Conservation (phyloP, 2,888 invertebrate genomes). For the Orgyia antiqua region DNA sequence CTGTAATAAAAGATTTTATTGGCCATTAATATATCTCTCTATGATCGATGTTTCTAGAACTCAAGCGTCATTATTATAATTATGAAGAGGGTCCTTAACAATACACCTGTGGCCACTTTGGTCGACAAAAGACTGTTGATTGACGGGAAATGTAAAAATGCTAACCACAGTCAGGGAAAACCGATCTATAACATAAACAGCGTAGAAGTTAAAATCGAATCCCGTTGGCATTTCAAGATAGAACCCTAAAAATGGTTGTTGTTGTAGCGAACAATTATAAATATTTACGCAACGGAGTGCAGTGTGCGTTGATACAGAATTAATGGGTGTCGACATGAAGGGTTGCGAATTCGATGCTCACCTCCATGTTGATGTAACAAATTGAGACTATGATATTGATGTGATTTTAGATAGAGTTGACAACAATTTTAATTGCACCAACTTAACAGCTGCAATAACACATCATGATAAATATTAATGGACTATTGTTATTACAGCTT, state of each 20-base stretch:
- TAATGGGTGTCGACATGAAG: constrained; percentile 51
- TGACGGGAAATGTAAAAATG: constrained; percentile 30
- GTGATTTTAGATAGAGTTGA: constrained; percentile 16
- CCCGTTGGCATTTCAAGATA: too few species aligned
- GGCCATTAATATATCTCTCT: constrained; percentile 34
- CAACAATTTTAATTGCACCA: constrained; percentile 11
- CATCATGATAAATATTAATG: too few species aligned
- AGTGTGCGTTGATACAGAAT: constrained; percentile 47
- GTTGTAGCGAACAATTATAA: constrained; percentile 45
- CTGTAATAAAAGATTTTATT: constrained; percentile 47
- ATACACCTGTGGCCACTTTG: constrained; percentile 51
- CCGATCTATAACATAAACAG: constrained; percentile 16
- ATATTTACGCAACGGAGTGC: constrained; percentile 56
- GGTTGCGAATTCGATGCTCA: constrained; percentile 36
- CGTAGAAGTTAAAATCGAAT: constrained; percentile 19
- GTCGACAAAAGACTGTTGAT: constrained; percentile 41
- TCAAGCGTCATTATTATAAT: constrained; percentile 22
- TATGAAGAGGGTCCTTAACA: constrained; percentile 32
- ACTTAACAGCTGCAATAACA: constrained; percentile 5
- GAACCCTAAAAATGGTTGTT: constrained; percentile 19
- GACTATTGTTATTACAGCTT: too few species aligned
- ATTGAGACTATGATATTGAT: constrained; percentile 18
- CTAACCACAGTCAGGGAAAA: constrained; percentile 15
- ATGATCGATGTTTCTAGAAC: constrained; percentile 18
- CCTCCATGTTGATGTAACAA: constrained; percentile 21